A percentile compares a stretch with the other conserved stretches of the same genome.
Evolutionary conservation across 2,113 vertebrate species (phyloP).

Genomic region (Benitochromis conjunctus): DNA sequence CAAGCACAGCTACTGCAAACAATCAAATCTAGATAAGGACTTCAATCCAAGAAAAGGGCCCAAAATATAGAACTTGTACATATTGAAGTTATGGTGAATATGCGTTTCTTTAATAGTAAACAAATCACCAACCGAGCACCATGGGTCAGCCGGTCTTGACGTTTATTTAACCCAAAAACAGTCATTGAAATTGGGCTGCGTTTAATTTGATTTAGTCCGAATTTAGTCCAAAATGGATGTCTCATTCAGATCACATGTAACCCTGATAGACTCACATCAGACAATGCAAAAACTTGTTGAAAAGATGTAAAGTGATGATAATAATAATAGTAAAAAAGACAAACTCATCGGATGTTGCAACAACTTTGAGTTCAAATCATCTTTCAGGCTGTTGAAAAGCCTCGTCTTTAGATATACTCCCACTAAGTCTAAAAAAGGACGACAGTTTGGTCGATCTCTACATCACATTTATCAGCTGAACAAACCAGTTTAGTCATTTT

Average conservation of each 20-base stretch:
- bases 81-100: not conserved
- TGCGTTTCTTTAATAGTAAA: not conserved
- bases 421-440: not conserved
- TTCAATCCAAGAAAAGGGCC: not conserved
- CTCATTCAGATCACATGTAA: not conserved
- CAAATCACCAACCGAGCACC: not conserved
- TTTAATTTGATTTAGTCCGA: not conserved
- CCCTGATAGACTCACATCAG: not conserved
- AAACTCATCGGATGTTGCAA: not conserved
- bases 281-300: not conserved
- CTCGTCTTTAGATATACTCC: not conserved
- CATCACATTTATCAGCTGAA: not conserved
- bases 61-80: not conserved
- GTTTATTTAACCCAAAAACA: not conserved
- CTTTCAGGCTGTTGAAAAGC: not conserved
- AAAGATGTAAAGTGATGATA: not conserved
- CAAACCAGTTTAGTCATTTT: rapidly evolving
- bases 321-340: not conserved
- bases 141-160: not conserved
- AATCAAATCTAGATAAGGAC: conserved; percentile 16
- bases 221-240: not conserved
- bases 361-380: not conserved
- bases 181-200: not conserved
- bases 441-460: not conserved
- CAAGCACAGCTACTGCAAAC: conserved; percentile 35